Evolutionary conservation across 2,797 vertebrate genomes (phyloP), one percentile per base, ranked within the genome.

Genomic region (Erithacus rubecula): DNA sequence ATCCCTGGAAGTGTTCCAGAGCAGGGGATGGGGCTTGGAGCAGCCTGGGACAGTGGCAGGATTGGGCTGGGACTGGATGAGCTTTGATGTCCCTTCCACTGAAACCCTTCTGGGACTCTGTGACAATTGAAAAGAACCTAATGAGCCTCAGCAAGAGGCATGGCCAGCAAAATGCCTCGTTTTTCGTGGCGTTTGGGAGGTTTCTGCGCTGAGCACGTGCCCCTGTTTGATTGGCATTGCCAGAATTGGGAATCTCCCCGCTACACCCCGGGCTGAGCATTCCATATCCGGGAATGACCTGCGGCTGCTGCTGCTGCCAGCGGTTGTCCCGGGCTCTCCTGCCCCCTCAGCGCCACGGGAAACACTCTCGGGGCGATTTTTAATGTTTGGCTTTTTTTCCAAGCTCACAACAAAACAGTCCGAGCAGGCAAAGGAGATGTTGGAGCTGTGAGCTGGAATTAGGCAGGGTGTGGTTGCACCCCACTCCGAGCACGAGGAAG

Each of bases 371-470:
- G 58, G n/a, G 30, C 1, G 0, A 12, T 27, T 56, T 53, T 44
- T 0, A 1, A 64, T 55, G 59, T 22, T 93, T 52, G 24, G 8
- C 0, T 4, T 43, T 51, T 32, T 32, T 37, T 27, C 24, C 1
- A 4, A 39, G 29, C 58, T 56, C 16, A 5, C 15, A 6, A 18
- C 36, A 32, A 22, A 81, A 44, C 0, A 0, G 6, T 37, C 55
- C 6, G 34, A 0, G 2, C 30, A 37, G 63, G 51, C 43, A 12
- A 21, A 84, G 2, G 55, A 56, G 37, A 6, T 0, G 2, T 1
- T 0, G 2, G 74, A 36, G 65, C 30, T 60, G 32, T 3, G 12
- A 1, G 69, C 56, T 32, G 62, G 36, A 1, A 7, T 44, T 2
- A 4, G 53, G 53, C 77, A 65, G n/a, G 19, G 24, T 29, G 46